Conservation (phyloP, 2,797 vertebrate genomes). For the Parotocinclus haroldoi region DNA sequence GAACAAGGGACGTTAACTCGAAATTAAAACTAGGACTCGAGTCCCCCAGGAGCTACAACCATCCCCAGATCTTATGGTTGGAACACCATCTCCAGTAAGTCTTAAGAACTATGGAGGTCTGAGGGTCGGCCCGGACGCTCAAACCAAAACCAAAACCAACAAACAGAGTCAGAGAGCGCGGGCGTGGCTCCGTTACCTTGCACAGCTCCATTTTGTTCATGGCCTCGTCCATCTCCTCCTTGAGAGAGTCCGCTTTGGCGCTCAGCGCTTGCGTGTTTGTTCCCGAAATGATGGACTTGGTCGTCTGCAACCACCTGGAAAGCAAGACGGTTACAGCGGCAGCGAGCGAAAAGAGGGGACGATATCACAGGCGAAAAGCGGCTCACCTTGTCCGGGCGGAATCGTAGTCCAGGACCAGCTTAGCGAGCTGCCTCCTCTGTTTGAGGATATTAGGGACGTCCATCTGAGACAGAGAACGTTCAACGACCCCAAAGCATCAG, state of each 20-base stretch:
- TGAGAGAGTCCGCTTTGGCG: slow-evolving; percentile 92
- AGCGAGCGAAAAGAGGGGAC: neutral
- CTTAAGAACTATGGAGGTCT: no score
- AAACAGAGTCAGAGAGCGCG: neutral
- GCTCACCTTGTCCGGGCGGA: slow-evolving; percentile 89
- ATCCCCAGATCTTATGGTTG: no score
- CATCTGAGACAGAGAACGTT: slow-evolving; percentile 65
- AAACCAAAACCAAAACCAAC: no score
- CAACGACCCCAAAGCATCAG: no score
- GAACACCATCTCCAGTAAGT: no score
- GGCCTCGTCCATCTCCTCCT: slow-evolving; percentile 97
- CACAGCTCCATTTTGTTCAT: slow-evolving; percentile 97
- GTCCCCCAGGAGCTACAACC: no score
- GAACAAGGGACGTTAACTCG: no score
- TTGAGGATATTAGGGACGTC: slow-evolving; percentile 98
- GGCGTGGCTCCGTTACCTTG: slow-evolving; percentile 76
- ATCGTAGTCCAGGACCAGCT: slow-evolving; percentile 94
- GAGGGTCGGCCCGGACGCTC: no score
- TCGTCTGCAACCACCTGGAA: slow-evolving; percentile 93
- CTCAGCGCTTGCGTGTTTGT: slow-evolving; percentile 96
- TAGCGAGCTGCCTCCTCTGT: slow-evolving; percentile 94
- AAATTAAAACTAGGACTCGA: no score
- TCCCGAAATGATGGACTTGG: slow-evolving; percentile 93
- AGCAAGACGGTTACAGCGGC: neutral
- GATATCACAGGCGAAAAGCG: neutral